Conservation (phyloP, 2,797 vertebrate species). For the Neostethus bicornis region DNA sequence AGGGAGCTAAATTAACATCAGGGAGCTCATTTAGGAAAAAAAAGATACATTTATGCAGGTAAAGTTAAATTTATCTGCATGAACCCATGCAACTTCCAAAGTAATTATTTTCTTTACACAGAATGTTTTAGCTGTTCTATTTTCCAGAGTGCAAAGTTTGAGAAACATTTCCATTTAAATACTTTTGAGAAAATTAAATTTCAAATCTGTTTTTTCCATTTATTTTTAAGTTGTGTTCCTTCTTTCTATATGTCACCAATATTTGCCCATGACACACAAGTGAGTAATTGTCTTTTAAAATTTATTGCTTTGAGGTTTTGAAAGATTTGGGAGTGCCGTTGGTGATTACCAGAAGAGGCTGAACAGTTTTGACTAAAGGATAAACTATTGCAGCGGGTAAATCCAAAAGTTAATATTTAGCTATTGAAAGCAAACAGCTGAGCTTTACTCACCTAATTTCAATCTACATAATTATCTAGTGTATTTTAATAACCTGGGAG, state of each 20-base stretch:
- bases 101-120: no score
- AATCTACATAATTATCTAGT: no score
- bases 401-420: neutral
- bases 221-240: constrained; percentile 8
- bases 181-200: no score
- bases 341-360: constrained; percentile 34
- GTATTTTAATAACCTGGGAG: no score
- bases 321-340: constrained; percentile 42
- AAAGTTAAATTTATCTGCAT: no score
- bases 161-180: no score
- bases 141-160: no score
- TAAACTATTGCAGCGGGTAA: constrained; percentile 1
- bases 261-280: neutral
- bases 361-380: constrained; percentile 18
- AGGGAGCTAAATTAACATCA: neutral
- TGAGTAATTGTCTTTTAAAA: constrained; percentile 23
- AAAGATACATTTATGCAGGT: no score
- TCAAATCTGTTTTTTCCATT: no score
- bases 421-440: constrained; percentile 19
- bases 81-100: no score
- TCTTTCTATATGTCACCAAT: constrained; percentile 7
- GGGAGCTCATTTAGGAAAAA: no score
- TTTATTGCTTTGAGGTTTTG: constrained; percentile 41
- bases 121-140: no score
- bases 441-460: constrained; percentile 10